These are phyloP conservation scores for Pseudochromis fuscus DNA, from an alignment of 2,797 vertebrate species.

Conservation along the genomic window DNA sequence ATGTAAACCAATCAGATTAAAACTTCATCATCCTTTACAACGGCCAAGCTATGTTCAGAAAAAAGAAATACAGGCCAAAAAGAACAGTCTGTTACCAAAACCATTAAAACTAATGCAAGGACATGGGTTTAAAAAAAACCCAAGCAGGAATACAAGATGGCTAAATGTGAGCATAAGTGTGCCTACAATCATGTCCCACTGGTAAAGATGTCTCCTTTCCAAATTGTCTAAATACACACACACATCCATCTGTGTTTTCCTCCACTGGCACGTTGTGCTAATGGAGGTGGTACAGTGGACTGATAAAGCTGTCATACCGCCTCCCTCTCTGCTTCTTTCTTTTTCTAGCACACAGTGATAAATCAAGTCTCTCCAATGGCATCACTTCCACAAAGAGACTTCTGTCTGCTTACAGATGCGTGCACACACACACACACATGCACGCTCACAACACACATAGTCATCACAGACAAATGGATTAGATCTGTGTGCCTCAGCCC, in stretches of 20 bases:
- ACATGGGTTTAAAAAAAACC: not conserved
- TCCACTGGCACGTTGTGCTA: slow-evolving; percentile 50
- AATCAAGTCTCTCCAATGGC: slow-evolving; percentile 61
- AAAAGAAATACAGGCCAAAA: not conserved
- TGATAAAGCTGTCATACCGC: slow-evolving; percentile 65
- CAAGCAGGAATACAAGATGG: slow-evolving; percentile 11
- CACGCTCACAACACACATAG: slow-evolving; percentile 8
- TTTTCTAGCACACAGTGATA: slow-evolving; percentile 51
- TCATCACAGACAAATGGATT: slow-evolving; percentile 35
- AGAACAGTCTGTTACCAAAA: too few species aligned
- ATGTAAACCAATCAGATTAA: too few species aligned
- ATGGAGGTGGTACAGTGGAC: slow-evolving; percentile 62
- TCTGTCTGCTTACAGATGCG: slow-evolving; percentile 47
- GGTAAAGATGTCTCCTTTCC: slow-evolving; percentile 15
- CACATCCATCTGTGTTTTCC: slow-evolving; percentile 39
- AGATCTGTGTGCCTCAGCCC: slow-evolving; percentile 26
- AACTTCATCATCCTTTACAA: too few species aligned
- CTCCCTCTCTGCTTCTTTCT: slow-evolving; percentile 38
- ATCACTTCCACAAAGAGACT: slow-evolving; percentile 55
- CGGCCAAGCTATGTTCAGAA: not conserved
- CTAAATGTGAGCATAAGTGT: slow-evolving; percentile 11
- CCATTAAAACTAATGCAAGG: too few species aligned
- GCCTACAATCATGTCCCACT: slow-evolving; percentile 21
- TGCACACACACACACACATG: not conserved
- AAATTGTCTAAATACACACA: slow-evolving; percentile 25